Evolutionary conservation across 2,113 vertebrate species (phyloP), one percentile per base, ranked within the genome.

Genomic region (Rhipidura dahli): DNA sequence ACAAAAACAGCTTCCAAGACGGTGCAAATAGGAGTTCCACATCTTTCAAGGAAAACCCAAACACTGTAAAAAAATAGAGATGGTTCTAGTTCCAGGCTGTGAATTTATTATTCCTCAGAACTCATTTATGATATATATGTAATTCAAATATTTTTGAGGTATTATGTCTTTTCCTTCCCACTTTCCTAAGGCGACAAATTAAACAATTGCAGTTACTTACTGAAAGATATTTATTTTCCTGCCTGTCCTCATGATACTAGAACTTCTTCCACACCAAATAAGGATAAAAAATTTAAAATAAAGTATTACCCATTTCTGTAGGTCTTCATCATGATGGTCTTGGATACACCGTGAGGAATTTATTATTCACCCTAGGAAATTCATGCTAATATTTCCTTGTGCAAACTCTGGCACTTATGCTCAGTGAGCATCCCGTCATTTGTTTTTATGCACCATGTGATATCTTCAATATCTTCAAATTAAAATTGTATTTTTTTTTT

Each of bases 11-110:
- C 27, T 93, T 97, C 87, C 75, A 51, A 44, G 31, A 61, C 51
- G 88, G 42, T 88, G 47, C 42, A 83, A 77, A 93, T 47, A 90
- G 15, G 82, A 91, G 89, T 77, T 85, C 51, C 75, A 91, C 27
- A 91, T 93, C 47, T 63, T 90, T 90, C 82, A 90, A 65, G 87
- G 24, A 73, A 93, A 95, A 73, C 11, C 31, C 59, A 93, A 85
- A 91, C 82, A 85, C 60, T 94, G 63, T 83, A 87, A 88, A 93
- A 93, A 94, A 94, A 93, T 39, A 90, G 70, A 90, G 30, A 91
- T n/a, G 20, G 5, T 86, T 90, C 63, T 73, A 70, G 27, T 80
- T 91, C 39, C 75, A 94, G 86, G 33, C 64, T 90, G 64, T 83
- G 80, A 89, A 92, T 77, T 85, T 94, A 28, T 35, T 88, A 2